Evolutionary conservation across 2,888 invertebrate genomes (phyloP).

Genomic region (Bimastos eiseni): DNA sequence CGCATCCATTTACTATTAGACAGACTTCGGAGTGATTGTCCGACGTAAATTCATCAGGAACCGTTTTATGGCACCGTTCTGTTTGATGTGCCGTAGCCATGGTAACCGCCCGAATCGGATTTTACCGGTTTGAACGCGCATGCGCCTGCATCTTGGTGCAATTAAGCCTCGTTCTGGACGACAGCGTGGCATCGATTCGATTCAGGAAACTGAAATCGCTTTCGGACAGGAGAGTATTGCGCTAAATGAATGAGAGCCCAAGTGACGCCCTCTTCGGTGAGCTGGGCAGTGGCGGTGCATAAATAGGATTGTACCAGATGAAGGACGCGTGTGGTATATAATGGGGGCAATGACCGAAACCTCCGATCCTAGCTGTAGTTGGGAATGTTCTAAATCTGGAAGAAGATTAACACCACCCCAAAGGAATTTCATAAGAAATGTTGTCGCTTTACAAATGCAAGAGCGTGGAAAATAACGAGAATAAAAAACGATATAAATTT

Average conservation of each 20-base stretch:
- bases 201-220: not conserved
- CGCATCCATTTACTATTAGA: not conserved
- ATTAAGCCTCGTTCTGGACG: not conserved
- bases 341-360: too few species aligned
- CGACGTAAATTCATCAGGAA: constrained; percentile 13
- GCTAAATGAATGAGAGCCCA: not conserved
- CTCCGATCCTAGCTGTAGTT: not conserved
- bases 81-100: not conserved
- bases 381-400: not conserved
- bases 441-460: too few species aligned
- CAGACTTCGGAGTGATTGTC: not conserved
- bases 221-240: not conserved
- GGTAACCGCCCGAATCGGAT: constrained; percentile 4
- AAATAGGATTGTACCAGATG: too few species aligned
- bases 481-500: too few species aligned
- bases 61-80: not conserved
- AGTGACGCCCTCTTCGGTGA: too few species aligned
- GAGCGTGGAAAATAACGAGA: too few species aligned
- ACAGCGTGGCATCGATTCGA: not conserved
- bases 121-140: not conserved
- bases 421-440: too few species aligned
- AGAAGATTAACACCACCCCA: too few species aligned
- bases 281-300: too few species aligned
- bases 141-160: not conserved
- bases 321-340: too few species aligned